These are phyloP conservation scores for Pogonus chalceus DNA, from an alignment of 1,140 invertebrate species.

Conservation along the genomic window DNA sequence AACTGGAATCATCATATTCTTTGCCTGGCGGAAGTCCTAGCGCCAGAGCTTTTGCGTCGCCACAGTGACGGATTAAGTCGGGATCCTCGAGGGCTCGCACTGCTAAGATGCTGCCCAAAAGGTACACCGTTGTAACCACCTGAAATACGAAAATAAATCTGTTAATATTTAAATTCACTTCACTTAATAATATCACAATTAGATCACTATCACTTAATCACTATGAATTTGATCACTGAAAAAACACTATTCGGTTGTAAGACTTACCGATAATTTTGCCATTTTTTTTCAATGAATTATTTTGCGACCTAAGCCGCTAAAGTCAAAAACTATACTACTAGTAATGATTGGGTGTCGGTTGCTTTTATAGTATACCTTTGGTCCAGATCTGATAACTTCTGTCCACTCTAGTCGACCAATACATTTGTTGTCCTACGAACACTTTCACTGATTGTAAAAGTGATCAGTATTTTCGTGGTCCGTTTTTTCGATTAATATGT, in stretches of 20 bases:
- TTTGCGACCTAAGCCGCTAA: slow-evolving; percentile 7
- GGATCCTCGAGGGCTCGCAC: slow-evolving; percentile 17
- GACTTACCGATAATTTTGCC: slow-evolving; percentile 11
- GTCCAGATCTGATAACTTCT: slow-evolving; percentile 14
- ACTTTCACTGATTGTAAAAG: slow-evolving; percentile 6
- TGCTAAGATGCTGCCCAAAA: neutral
- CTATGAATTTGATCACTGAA: neutral
- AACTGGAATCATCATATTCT: neutral
- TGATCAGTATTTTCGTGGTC: neutral
- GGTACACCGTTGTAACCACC: neutral
- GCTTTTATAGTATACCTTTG: slow-evolving; percentile 14
- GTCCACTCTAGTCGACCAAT: slow-evolving; percentile 9
- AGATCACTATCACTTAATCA: neutral
- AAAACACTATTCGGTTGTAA: neutral
- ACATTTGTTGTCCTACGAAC: neutral
- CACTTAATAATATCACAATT: neutral
- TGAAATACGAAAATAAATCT: neutral
- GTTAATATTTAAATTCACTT: neutral
- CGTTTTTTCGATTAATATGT: neutral
- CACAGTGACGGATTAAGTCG: slow-evolving; percentile 17
- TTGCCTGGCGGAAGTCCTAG: slow-evolving; percentile 14
- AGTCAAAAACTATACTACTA: slow-evolving; percentile 12
- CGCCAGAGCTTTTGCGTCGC: slow-evolving; percentile 19
- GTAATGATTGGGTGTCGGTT: neutral
- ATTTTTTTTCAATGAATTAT: neutral